phyloP scores from a whole-genome alignment of 2,113 vertebrate species.

The Tachysurus vachellii region DNA sequence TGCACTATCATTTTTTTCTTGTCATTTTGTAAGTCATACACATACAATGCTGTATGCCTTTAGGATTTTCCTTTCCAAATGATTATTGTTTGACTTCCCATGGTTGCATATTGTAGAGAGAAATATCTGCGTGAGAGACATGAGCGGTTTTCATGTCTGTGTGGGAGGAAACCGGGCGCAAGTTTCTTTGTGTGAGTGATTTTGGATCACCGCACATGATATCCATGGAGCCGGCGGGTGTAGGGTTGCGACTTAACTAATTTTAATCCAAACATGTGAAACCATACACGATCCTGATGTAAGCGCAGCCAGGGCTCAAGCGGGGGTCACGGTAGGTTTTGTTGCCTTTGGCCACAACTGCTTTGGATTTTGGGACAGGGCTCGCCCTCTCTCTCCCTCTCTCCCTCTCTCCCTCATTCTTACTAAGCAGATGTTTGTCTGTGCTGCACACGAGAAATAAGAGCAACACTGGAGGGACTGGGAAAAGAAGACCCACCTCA shows the following conservation, averaged over 20 bases:
- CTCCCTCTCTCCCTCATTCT: constrained; percentile 72
- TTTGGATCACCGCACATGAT: constrained; percentile 89
- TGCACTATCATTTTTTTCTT: neutral
- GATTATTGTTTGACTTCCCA: constrained; percentile 13
- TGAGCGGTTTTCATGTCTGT: constrained; percentile 57
- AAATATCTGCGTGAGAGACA: constrained; percentile 59
- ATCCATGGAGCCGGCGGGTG: constrained; percentile 84
- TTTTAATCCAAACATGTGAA: constrained; percentile 99
- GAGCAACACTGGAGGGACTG: constrained; percentile 85
- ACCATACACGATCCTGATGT: constrained; percentile 93
- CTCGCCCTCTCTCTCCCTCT: constrained; percentile 60
- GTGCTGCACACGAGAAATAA: constrained; percentile 98
- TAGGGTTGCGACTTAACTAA: constrained; percentile 99
- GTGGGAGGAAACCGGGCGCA: constrained; percentile 65
- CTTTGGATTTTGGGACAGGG: constrained; percentile 94
- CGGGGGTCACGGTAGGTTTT: constrained; percentile 89
- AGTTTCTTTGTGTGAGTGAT: constrained; percentile 75
- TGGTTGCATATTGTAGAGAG: constrained; percentile 49
- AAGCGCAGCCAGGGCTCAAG: constrained; percentile 90
- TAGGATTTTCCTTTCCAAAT: neutral
- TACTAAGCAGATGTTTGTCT: constrained; percentile 98
- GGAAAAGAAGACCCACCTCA: constrained; percentile 76
- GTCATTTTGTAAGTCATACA: neutral
- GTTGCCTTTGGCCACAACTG: constrained; percentile 95
- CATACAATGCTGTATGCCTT: neutral